These are phyloP conservation scores for Actinopyga echinites DNA, from an alignment of 53 echinoderm and acorn worm species.

Conservation along the genomic window DNA sequence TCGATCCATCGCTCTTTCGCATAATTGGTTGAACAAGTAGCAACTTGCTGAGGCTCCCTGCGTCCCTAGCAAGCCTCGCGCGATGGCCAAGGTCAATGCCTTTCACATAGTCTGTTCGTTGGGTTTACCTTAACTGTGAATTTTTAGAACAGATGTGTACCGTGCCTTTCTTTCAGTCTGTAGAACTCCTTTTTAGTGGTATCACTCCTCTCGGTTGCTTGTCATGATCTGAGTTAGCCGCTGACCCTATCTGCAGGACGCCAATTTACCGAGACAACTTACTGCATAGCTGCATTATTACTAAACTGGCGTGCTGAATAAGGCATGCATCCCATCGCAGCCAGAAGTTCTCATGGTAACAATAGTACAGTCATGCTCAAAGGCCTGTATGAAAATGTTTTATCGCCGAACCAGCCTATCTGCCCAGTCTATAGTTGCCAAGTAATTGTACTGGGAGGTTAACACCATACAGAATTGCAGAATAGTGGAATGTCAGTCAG, in stretches of 20 bases:
- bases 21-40: too few species aligned
- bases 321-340: background rate
- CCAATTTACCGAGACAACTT: conserved; percentile 39
- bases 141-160: background rate
- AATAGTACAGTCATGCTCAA: too few species aligned
- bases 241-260: conserved; percentile 10
- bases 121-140: background rate
- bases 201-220: background rate
- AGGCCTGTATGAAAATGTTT: too few species aligned
- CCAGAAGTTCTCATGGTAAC: too few species aligned
- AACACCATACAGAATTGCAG: too few species aligned
- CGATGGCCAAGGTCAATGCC: conserved; percentile 4
- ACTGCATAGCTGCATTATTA: conserved; percentile 5
- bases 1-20: too few species aligned
- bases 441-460: too few species aligned
- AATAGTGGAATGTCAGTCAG: too few species aligned
- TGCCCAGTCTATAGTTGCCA: too few species aligned
- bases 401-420: too few species aligned
- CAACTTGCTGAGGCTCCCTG: too few species aligned
- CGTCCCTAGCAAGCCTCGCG: too few species aligned
- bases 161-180: background rate
- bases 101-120: background rate
- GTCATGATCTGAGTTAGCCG: conserved; percentile 12
- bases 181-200: background rate
- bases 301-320: background rate